These are phyloP conservation scores for Microcebus griseorufus DNA, from an alignment of 2,113 vertebrate genomes.

Conservation along the genomic window DNA sequence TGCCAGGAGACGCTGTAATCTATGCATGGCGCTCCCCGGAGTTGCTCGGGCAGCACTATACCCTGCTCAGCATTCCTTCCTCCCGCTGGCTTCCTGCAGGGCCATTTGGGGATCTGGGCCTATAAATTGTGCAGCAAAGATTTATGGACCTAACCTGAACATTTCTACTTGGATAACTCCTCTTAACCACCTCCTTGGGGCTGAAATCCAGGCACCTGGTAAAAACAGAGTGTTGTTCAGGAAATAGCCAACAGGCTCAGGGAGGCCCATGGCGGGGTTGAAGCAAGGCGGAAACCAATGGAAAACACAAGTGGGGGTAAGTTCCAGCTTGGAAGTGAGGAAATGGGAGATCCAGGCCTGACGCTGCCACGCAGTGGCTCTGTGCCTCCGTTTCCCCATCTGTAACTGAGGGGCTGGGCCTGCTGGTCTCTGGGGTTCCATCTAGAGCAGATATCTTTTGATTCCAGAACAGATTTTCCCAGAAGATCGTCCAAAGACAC, in stretches of 20 bases:
- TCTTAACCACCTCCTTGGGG: neutral
- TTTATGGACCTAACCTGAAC: neutral
- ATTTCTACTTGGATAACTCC: neutral
- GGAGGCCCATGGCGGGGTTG: neutral
- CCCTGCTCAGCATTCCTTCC: neutral
- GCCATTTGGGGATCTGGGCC: neutral
- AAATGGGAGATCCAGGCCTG: neutral
- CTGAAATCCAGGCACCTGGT: neutral
- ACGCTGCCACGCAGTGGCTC: neutral
- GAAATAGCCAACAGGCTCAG: neutral
- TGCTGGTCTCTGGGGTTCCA: neutral
- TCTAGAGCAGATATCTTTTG: neutral
- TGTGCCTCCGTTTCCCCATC: neutral
- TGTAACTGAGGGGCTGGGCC: neutral
- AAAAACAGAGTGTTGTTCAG: neutral
- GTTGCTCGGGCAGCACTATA: neutral
- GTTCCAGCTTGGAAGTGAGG: neutral
- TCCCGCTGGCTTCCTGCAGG: neutral
- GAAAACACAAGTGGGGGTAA: neutral
- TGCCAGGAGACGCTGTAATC: neutral
- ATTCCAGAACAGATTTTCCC: neutral
- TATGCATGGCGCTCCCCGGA: neutral
- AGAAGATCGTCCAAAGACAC: neutral
- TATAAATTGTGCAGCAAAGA: neutral
- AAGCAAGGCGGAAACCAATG: neutral